These are phyloP conservation scores for Sus scrofa DNA, from an alignment of 2,113 vertebrate genomes.

Conservation along the genomic window T2T-Sscrofa CM000824.6:109489001-109489500, in stretches of 20 bases:
- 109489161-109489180: background rate
- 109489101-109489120: background rate
- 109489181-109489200: slow-evolving; percentile 1
- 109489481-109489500: slow-evolving; percentile 25
- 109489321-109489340: slow-evolving; percentile 32
- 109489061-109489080: background rate
- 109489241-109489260: slow-evolving; percentile 57
- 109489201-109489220: background rate
- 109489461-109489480: background rate
- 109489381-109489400: slow-evolving; percentile 54
- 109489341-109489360: slow-evolving; percentile 51
- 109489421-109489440: slow-evolving; percentile 8
- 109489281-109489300: slow-evolving; percentile 44
- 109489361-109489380: slow-evolving; percentile 49
- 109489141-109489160: background rate
- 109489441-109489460: background rate
- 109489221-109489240: slow-evolving; percentile 45
- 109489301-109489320: slow-evolving; percentile 61
- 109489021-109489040: background rate
- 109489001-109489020: background rate
- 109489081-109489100: background rate
- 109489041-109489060: background rate
- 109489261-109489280: slow-evolving; percentile 51
- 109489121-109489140: slow-evolving; percentile 5
- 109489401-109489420: slow-evolving; percentile 40